Conservation (phyloP, 2,113 vertebrate genomes). For the Guaruba guarouba region DNA sequence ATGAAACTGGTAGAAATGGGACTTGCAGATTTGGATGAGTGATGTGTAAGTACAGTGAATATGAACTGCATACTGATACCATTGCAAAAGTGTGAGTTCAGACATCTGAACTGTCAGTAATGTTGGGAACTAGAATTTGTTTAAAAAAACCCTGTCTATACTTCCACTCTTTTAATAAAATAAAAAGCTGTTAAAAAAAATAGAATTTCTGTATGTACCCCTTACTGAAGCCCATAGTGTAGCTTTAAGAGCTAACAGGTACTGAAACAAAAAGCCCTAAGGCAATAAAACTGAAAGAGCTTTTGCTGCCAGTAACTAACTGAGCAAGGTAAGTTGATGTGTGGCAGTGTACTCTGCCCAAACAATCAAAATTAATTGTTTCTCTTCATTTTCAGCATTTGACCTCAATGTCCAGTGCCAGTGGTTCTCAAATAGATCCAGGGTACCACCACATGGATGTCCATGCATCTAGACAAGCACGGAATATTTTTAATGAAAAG, state of each 20-base stretch:
- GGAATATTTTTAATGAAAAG: neutral
- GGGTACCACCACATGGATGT: neutral
- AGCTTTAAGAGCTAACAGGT: neutral
- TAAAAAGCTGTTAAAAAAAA: neutral
- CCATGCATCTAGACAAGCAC: neutral
- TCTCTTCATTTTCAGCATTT: neutral
- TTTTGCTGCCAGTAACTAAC: neutral
- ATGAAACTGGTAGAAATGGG: slow-evolving; percentile 82
- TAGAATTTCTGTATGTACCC: accelerated
- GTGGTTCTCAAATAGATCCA: neutral
- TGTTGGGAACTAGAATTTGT: neutral
- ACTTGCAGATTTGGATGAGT: slow-evolving; percentile 79
- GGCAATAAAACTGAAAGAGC: neutral
- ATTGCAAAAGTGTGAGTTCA: neutral
- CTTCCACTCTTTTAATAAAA: neutral
- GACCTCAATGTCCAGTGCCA: neutral
- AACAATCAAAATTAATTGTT: neutral
- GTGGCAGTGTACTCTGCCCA: neutral
- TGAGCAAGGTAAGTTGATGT: neutral
- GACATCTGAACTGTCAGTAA: neutral
- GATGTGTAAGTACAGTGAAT: slow-evolving; percentile 34
- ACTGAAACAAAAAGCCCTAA: neutral
- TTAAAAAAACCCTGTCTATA: neutral
- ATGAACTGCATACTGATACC: neutral
- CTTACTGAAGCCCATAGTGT: neutral